Percentiles rank a stretch among this genome's conserved stretches.
Conservation (phyloP, 53 echinoderm and acorn worm genomes). For the Crossaster papposus region DNA sequence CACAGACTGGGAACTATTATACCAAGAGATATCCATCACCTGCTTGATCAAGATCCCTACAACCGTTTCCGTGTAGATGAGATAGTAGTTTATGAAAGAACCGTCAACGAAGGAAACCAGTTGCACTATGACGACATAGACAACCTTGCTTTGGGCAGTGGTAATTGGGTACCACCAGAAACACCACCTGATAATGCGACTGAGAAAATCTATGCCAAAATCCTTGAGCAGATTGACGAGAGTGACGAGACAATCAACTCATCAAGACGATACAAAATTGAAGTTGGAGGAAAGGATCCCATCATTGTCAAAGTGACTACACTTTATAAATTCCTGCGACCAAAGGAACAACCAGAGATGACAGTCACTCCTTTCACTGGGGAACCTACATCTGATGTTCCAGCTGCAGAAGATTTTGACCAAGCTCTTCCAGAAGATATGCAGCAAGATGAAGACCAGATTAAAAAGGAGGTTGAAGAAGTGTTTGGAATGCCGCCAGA, state of each 20-base stretch:
- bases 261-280: conserved; percentile 34
- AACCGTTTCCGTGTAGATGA: conserved; percentile 69
- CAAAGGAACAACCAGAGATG: background rate
- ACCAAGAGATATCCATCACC: conserved; percentile 66
- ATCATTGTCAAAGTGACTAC: conserved; percentile 43
- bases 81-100: conserved; percentile 63
- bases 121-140: background rate
- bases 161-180: background rate
- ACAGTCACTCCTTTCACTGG: conserved; percentile 8
- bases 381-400: conserved; percentile 14
- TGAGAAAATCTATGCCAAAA: conserved; percentile 57
- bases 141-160: background rate
- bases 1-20: conserved; percentile 61
- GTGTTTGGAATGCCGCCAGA: conserved; percentile 51
- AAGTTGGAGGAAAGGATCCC: conserved; percentile 37
- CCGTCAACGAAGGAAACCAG: background rate
- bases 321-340: conserved; percentile 57
- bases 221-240: conserved; percentile 38
- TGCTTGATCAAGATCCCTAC: conserved; percentile 77
- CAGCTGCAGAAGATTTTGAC: background rate
- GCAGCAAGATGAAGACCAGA: conserved; percentile 20
- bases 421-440: conserved; percentile 23
- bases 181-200: background rate
- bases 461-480: conserved; percentile 49
- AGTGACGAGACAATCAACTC: background rate